Conservation (phyloP, 2,888 invertebrate species). For the Camponotus fellah region DNA sequence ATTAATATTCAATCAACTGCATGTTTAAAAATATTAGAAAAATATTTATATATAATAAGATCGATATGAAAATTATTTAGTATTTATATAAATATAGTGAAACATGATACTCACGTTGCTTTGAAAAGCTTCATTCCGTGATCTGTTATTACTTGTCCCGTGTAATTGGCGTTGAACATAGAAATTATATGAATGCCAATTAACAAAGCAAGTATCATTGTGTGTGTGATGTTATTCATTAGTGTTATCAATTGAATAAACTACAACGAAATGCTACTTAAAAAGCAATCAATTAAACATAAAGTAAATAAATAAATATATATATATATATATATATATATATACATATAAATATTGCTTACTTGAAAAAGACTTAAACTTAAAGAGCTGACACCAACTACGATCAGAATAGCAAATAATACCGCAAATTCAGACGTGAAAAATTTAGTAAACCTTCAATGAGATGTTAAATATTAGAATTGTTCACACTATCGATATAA, state of each 20-base stretch:
- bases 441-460: conserved; percentile 34
- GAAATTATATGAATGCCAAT: not conserved
- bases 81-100: not conserved
- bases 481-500: not conserved
- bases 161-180: not conserved
- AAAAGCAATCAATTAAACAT: no score
- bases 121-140: conserved; percentile 7
- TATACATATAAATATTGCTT: conserved; percentile 18
- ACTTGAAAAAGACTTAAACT: conserved; percentile 36
- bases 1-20: no score
- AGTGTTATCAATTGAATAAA: not conserved
- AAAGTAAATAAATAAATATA: no score
- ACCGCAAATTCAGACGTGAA: not conserved
- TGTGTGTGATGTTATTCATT: not conserved
- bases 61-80: no score
- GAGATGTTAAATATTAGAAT: not conserved
- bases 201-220: no score
- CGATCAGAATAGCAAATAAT: conserved; percentile 18
- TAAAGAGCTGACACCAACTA: conserved; percentile 30
- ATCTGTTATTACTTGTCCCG: conserved; percentile 27
- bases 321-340: no score
- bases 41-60: not conserved
- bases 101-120: conserved; percentile 18
- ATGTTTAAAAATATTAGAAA: not conserved
- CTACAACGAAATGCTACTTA: not conserved